phyloP scores from a whole-genome alignment of 1,140 invertebrate genomes.

The Parasteatoda tepidariorum region DNA sequence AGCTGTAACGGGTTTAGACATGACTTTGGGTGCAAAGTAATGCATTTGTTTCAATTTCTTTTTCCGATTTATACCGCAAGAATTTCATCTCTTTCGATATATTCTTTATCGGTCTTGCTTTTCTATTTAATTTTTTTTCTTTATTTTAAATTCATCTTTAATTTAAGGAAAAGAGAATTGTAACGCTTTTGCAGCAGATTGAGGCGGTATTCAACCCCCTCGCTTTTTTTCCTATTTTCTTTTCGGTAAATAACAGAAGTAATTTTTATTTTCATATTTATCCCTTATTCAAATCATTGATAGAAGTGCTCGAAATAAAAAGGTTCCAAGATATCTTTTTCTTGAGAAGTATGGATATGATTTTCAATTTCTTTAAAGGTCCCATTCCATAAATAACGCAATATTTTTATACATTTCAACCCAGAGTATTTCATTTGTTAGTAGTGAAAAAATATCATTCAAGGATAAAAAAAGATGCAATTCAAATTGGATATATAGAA shows the following conservation, averaged over 20 bases:
- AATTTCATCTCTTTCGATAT: neutral
- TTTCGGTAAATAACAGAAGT: conserved; percentile 25
- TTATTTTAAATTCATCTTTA: conserved; percentile 47
- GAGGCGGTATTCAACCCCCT: neutral
- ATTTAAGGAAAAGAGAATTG: conserved; percentile 36
- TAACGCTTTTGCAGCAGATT: conserved; percentile 12
- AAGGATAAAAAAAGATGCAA: no score
- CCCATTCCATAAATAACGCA: no score
- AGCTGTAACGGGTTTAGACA: conserved; percentile 45
- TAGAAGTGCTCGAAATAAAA: no score
- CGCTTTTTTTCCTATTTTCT: neutral
- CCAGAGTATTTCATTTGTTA: no score
- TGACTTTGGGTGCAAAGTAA: conserved; percentile 60
- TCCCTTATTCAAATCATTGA: neutral
- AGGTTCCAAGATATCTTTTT: no score
- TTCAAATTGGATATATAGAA: no score
- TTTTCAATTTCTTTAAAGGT: no score
- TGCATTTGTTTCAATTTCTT: conserved; percentile 58
- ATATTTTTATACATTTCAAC: no score
- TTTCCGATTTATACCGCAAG: conserved; percentile 37
- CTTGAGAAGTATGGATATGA: no score
- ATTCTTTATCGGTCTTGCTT: conserved; percentile 11
- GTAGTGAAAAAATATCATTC: no score
- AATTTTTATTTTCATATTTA: neutral
- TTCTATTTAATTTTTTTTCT: conserved; percentile 55